Base-by-base conservation (phyloP, 2,797 vertebrate species). In the Clarias platycephalus region DNA sequence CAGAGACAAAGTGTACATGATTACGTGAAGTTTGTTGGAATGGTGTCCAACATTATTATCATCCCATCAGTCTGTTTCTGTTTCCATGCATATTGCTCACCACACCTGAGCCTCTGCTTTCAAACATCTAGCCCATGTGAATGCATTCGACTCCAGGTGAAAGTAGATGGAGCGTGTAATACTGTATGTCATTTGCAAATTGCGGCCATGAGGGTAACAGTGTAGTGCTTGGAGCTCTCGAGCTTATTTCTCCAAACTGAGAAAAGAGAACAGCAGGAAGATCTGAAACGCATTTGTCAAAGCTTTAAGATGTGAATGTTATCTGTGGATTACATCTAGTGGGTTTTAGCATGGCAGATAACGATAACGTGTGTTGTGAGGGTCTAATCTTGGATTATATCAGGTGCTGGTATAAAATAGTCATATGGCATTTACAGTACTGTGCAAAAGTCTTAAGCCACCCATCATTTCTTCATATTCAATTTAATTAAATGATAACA, bases 101-200 rank as follows among this genome's bases (percentile, higher is more conserved):
- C 77, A 81, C 90, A 90, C 87, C 89, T 93, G 90, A 66, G 89
- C 62, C 78, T 22, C 0, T 44, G 84, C 86, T 80, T 31, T 83
- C 83, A 81, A 67, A 64, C 82, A 71, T 81, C 84, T 53, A 87
- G 83, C 64, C 34, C 63, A 68, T 63, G 44, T 71, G 44, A 44
- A 81, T 90, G 80, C n/a, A 31, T 80, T 83, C 84, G 2, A 20
- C 83, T 91, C 86, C 82, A 90, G 88, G 84, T 90, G 88, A 90
- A 88, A 88, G 80, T 88, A 91, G 89, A 53, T 90, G 81, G 90
- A 92, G 91, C 90, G 79, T 90, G 87, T 92, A 84, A 92, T 92
- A n/a, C n/a, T n/a, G n/a, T n/a, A 12, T 58, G 83, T 63, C 78
- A 91, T 92, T 18, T 44, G n/a, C 57, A 31, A 26, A 82, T n/a